A percentile compares a stretch with the other conserved stretches of the same genome.
Conservation (phyloP, 1,140 invertebrate genomes). For the Drosophila ananassae region DNA sequence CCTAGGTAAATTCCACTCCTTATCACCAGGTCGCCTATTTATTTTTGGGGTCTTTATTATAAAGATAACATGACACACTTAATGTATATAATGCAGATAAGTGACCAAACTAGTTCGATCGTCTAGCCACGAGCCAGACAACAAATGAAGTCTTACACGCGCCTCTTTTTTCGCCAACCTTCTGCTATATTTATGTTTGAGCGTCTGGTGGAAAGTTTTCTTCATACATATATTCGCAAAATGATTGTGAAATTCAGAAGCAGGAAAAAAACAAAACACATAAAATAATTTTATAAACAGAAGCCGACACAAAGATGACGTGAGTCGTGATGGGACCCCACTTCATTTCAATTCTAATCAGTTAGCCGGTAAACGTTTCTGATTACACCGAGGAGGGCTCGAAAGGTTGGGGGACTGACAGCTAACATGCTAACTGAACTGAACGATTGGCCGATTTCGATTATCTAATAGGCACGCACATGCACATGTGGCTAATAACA, state of each 20-base stretch:
- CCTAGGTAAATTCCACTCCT: slow-evolving; percentile 29
- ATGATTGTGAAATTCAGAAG: slow-evolving; percentile 19
- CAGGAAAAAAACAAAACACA: not conserved
- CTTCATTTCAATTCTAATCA: slow-evolving; percentile 45
- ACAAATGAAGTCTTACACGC: slow-evolving; percentile 15
- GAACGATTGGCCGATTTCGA: slow-evolving; percentile 23
- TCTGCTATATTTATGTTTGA: slow-evolving; percentile 34
- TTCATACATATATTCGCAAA: slow-evolving; percentile 4
- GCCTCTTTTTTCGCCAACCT: slow-evolving; percentile 1
- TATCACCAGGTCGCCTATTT: slow-evolving; percentile 17
- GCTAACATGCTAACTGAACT: slow-evolving; percentile 34
- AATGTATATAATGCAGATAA: not conserved
- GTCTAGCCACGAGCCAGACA: slow-evolving; percentile 25
- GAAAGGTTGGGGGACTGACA: slow-evolving; percentile 22
- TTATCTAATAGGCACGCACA: slow-evolving; percentile 19
- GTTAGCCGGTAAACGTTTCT: slow-evolving; percentile 43
- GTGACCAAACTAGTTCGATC: slow-evolving; percentile 31
- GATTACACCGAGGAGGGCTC: slow-evolving; percentile 7
- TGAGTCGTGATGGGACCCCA: slow-evolving; percentile 1
- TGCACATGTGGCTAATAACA: slow-evolving; percentile 19
- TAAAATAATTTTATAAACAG: slow-evolving; percentile 4
- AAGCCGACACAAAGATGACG: slow-evolving; percentile 15
- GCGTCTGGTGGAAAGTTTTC: slow-evolving; percentile 65
- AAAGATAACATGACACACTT: slow-evolving; percentile 40
- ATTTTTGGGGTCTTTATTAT: not conserved